Evolutionary conservation across 1,140 invertebrate species (phyloP), one percentile per base, ranked within the genome.

Genomic region (Leptinotarsa undecemlineata): DNA sequence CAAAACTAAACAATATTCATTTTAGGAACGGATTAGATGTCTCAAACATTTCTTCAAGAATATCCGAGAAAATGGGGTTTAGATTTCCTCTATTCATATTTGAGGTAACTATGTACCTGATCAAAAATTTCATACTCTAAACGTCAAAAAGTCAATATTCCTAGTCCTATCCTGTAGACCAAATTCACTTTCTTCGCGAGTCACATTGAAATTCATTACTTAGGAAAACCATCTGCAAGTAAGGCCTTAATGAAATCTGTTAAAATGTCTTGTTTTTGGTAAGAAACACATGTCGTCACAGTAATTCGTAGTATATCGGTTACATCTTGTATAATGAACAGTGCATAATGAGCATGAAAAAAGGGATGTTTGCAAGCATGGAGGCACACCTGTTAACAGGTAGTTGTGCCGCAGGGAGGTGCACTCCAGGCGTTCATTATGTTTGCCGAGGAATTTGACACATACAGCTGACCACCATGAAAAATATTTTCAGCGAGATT

Each of bases 231-330:
- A 77, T 77, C 76, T 77, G 76, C 76, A 74, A 73, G 70, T 72
- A 48, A n/a, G 51, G 72, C 68, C 66, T 48, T 75, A 72, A 77
- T 66, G 70, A 77, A 77, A 77, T 77, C 74, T 70, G 74, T 77
- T 77, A 23, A 71, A 75, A 73, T 48, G 76, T 73, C 74, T 75
- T 75, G 74, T 75, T 77, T 69, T 70, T 48, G 67, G 67, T 23
- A 26, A 48, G 23, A 66, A 77, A 77, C 76, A 75, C 68, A 75
- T 77, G 76, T 75, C 71, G 42, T 72, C 71, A 48, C 73, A 71
- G 75, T 75, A 77, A 77, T 77, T 75, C 73, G 71, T 75, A 51
- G 71, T 69, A 68, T 74, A 74, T 77, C 63, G 76, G 75, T 75
- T 73, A 71, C 63, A 77, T 77, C 76, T 77, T 63, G 64, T 57